Conservation (phyloP, 2,113 vertebrate species). For the Holacanthus passer region DNA sequence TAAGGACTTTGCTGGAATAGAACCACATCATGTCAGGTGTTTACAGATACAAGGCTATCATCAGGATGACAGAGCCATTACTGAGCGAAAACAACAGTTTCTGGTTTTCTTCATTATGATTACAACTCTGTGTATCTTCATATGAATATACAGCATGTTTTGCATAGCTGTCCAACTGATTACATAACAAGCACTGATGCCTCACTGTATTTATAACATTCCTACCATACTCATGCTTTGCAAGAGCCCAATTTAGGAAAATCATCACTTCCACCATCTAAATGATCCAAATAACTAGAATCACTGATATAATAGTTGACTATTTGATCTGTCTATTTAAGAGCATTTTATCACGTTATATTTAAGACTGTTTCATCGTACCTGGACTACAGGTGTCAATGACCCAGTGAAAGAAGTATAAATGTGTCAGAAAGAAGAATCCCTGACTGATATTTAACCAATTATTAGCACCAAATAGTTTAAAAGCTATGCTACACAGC, state of each 20-base stretch:
- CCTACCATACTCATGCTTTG: slow-evolving; percentile 22
- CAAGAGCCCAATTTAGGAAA: slow-evolving; percentile 36
- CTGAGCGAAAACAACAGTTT: not conserved
- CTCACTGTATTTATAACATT: slow-evolving; percentile 49
- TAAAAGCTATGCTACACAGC: not conserved
- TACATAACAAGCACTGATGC: slow-evolving; percentile 53
- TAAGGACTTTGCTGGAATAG: slow-evolving; percentile 6
- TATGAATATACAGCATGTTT: slow-evolving; percentile 38
- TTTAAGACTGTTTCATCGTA: not conserved
- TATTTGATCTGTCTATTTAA: not conserved
- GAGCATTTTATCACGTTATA: not conserved
- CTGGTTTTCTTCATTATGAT: not conserved
- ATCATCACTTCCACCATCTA: slow-evolving; percentile 2
- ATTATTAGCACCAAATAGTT: too few species aligned
- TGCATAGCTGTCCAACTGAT: slow-evolving; percentile 29
- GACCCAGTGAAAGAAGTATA: not conserved
- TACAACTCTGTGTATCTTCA: slow-evolving; percentile 21
- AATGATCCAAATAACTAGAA: not conserved
- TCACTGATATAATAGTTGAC: not conserved
- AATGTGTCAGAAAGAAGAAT: not conserved
- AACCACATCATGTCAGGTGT: slow-evolving; percentile 1
- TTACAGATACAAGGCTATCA: not conserved
- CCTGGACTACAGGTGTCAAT: slow-evolving; percentile 15
- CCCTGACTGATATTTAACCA: not conserved
- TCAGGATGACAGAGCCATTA: not conserved